Percentiles rank a stretch among this genome's conserved stretches.
Evolutionary conservation across 1,140 invertebrate genomes (phyloP).

Genomic region (Grapholita molesta): DNA sequence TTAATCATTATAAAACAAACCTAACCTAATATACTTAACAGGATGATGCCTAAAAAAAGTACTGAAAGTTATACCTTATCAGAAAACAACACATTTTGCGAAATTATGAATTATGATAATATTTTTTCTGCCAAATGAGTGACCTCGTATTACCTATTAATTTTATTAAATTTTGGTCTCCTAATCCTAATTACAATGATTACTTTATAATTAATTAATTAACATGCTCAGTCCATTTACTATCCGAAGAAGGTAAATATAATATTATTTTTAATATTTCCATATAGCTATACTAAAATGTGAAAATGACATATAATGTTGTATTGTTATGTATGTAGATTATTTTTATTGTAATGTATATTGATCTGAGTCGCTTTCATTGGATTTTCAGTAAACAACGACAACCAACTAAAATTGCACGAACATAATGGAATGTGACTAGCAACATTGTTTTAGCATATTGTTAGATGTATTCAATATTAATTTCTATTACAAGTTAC

Average conservation of each 20-base stretch:
- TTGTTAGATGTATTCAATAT: neutral
- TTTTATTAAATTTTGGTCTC: too few species aligned
- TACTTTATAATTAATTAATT: neutral
- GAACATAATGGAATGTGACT: neutral
- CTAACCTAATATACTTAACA: too few species aligned
- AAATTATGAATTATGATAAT: too few species aligned
- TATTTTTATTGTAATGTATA: neutral
- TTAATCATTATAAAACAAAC: too few species aligned
- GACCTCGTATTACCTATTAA: too few species aligned
- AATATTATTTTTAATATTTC: neutral
- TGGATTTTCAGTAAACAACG: neutral
- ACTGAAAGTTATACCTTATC: too few species aligned
- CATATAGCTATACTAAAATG: neutral
- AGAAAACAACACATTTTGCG: too few species aligned
- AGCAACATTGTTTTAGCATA: neutral
- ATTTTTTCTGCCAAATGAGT: too few species aligned
- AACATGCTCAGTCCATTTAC: neutral
- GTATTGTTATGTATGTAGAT: neutral
- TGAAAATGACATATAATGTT: constrained; percentile 11
- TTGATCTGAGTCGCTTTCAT: neutral
- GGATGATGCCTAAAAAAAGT: too few species aligned
- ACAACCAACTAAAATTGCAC: neutral
- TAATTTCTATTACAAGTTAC: neutral
- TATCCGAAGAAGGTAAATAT: neutral
- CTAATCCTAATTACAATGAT: too few species aligned